Conservation (phyloP, 2,797 vertebrate species). For the Schizopygopsis malacanthus region DNA sequence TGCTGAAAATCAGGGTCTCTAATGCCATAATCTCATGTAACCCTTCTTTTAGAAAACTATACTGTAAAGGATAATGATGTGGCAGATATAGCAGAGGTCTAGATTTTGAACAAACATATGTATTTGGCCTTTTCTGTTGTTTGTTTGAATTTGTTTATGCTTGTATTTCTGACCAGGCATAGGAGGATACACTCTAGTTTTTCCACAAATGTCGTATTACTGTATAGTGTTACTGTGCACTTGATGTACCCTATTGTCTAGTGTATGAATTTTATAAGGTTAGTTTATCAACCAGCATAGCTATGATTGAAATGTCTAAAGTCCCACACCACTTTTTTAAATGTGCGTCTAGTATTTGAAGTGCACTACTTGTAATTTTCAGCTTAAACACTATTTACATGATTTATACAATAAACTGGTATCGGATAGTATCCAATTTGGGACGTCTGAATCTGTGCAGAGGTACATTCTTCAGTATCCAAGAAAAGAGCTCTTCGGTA, state of each 20-base stretch:
- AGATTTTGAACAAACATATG: neutral
- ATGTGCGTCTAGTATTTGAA: neutral
- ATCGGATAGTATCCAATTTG: neutral
- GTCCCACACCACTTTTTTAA: neutral
- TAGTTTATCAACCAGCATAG: neutral
- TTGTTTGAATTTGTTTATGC: neutral
- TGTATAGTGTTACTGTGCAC: neutral
- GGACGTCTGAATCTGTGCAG: constrained; percentile 13
- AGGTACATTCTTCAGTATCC: constrained; percentile 8
- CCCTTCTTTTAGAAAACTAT: neutral
- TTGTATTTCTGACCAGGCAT: neutral
- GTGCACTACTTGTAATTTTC: neutral
- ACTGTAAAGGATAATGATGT: neutral
- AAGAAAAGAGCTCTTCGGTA: neutral
- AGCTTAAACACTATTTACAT: neutral
- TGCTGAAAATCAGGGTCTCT: constrained; percentile 4
- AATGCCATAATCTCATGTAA: neutral
- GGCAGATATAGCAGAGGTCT: neutral
- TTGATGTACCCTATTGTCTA: neutral
- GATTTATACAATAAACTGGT: neutral
- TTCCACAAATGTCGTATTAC: neutral
- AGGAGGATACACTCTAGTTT: neutral
- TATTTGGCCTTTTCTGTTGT: neutral
- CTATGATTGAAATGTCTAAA: neutral
- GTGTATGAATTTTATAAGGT: neutral